Conservation (phyloP, 1,140 invertebrate species). For the Drosophila insularis region DNA sequence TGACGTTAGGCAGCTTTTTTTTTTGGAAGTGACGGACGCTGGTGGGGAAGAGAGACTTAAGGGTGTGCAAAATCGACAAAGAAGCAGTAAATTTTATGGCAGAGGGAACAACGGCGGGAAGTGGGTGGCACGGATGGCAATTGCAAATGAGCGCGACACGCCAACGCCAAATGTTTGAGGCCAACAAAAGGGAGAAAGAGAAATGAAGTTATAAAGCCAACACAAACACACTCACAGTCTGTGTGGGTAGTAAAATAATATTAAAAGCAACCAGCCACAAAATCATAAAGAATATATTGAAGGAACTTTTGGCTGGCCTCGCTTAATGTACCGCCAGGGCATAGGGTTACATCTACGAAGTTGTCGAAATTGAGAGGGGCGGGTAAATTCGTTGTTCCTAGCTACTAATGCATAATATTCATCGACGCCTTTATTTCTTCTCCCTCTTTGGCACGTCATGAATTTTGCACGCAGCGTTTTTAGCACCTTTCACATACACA, state of each 20-base stretch:
- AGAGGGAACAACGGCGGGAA: background rate
- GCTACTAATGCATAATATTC: conserved; percentile 75
- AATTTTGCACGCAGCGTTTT: conserved; percentile 61
- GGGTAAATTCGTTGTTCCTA: background rate
- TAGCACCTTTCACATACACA: conserved; percentile 21
- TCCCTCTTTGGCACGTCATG: conserved; percentile 56
- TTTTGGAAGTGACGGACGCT: background rate
- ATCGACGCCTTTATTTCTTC: conserved; percentile 59
- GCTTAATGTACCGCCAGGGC: background rate
- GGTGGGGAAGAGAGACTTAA: conserved; percentile 30
- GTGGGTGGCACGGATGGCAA: conserved; percentile 15
- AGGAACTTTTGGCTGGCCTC: conserved; percentile 20
- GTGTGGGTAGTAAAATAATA: conserved; percentile 61
- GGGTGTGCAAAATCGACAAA: conserved; percentile 74
- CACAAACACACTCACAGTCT: conserved; percentile 25
- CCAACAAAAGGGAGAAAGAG: conserved; percentile 20
- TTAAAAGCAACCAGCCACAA: conserved; percentile 31
- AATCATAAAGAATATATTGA: conserved; percentile 63
- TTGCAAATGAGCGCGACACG: conserved; percentile 75
- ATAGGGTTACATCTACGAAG: conserved; percentile 7
- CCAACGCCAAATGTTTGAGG: conserved; percentile 44
- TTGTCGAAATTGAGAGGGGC: too few species aligned
- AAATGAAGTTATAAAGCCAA: conserved; percentile 75
- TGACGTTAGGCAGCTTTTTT: conserved; percentile 25
- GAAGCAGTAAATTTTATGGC: conserved; percentile 74